Evolutionary conservation across 2,888 invertebrate species (phyloP).

Genomic region (Drosophila ustulata): DNA sequence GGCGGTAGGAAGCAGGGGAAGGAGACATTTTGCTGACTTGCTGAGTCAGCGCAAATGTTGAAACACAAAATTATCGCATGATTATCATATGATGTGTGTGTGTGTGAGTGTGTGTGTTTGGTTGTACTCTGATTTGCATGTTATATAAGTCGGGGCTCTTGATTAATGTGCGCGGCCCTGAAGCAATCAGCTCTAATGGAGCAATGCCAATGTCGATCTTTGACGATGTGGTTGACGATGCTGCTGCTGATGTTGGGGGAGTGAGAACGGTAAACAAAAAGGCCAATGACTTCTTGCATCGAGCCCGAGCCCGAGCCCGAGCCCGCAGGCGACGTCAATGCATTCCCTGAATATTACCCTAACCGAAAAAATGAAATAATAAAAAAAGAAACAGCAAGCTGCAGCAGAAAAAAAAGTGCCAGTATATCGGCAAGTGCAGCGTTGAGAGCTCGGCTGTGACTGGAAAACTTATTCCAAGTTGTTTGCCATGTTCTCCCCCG

Average conservation of each 20-base stretch:
- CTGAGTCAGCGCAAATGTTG: constrained; percentile 56
- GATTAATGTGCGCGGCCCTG: constrained; percentile 50
- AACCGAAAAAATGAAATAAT: constrained; percentile 1
- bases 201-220: constrained; percentile 47
- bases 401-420: constrained; percentile 9
- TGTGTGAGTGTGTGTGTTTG: constrained; percentile 3
- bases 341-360: constrained; percentile 33
- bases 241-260: constrained; percentile 16
- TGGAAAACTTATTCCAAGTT: constrained; percentile 63
- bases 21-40: not conserved
- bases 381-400: not conserved
- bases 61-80: constrained; percentile 68
- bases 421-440: constrained; percentile 41
- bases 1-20: not conserved
- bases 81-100: constrained; percentile 68
- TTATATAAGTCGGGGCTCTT: constrained; percentile 36
- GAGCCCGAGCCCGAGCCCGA: not conserved
- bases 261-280: constrained; percentile 36
- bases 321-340: constrained; percentile 33
- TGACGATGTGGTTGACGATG: constrained; percentile 22
- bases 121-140: constrained; percentile 45
- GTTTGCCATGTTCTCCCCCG: constrained; percentile 56
- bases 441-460: constrained; percentile 17
- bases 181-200: constrained; percentile 65
- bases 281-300: constrained; percentile 67